These are phyloP conservation scores for Varroa destructor DNA, from an alignment of 1,140 invertebrate genomes.

Conservation along the genomic window DNA sequence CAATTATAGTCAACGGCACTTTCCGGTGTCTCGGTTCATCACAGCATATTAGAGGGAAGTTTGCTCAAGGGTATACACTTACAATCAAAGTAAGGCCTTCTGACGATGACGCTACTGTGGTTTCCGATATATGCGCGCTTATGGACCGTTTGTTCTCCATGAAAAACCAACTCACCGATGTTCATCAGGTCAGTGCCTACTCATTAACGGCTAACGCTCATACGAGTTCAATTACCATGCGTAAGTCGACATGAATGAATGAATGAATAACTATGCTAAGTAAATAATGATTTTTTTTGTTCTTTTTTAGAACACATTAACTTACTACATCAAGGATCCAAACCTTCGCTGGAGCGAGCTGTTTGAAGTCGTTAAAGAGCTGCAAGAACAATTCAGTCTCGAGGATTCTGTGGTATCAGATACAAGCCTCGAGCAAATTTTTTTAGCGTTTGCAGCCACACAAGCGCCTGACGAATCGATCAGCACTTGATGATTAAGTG, in stretches of 20 bases:
- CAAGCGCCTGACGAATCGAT: constrained; percentile 14
- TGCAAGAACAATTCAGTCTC: constrained; percentile 39
- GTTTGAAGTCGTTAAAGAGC: constrained; percentile 41
- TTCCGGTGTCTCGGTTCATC: constrained; percentile 56
- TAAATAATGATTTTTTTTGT: neutral
- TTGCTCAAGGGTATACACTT: constrained; percentile 59
- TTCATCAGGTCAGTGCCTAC: too few relatives aligned
- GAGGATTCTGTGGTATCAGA: constrained; percentile 46
- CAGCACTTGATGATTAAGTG: too few relatives aligned
- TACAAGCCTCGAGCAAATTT: constrained; percentile 47
- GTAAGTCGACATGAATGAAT: too few relatives aligned
- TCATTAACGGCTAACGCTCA: too few relatives aligned
- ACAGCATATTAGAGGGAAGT: constrained; percentile 57
- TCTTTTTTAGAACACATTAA: constrained; percentile 50
- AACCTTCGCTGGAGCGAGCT: constrained; percentile 39
- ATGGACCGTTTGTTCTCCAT: too few relatives aligned
- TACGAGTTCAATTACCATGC: too few relatives aligned
- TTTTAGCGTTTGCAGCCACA: constrained; percentile 43
- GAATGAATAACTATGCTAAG: too few relatives aligned
- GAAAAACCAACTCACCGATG: too few relatives aligned
- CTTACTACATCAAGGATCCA: constrained; percentile 52
- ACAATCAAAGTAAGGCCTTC: constrained; percentile 41
- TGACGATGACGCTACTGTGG: neutral
- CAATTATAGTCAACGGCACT: constrained; percentile 73
- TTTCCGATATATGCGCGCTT: too few relatives aligned